A percentile compares a stretch with the other conserved stretches of the same genome.
phyloP scores from a whole-genome alignment of 37 sponge, comb jelly and placozoan species.

The Geodia barretti region DNA sequence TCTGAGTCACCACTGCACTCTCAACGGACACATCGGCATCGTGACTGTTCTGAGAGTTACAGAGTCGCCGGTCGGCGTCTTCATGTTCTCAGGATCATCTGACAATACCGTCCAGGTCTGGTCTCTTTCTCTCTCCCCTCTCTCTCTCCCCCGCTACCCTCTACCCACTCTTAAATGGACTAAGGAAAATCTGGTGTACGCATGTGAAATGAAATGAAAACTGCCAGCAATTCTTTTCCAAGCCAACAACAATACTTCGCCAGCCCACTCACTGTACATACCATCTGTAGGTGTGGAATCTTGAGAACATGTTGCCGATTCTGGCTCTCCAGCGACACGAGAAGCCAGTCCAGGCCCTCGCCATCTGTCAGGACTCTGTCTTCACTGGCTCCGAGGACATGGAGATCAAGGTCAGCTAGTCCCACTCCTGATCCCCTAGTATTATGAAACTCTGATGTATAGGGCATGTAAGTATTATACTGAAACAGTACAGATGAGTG shows the following conservation, averaged over 20 bases:
- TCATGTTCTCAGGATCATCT: slow-evolving; percentile 86
- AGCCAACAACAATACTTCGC: no score
- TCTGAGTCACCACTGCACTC: slow-evolving; percentile 70
- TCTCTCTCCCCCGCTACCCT: no score
- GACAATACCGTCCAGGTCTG: slow-evolving; percentile 85
- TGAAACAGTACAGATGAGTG: no score
- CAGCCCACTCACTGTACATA: background rate
- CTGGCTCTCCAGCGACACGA: slow-evolving; percentile 89
- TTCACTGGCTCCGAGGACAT: slow-evolving; percentile 91
- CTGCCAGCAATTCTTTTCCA: no score
- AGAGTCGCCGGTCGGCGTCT: slow-evolving; percentile 64
- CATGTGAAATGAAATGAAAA: no score
- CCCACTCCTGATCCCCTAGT: background rate
- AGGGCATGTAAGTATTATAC: no score
- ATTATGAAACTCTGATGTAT: no score
- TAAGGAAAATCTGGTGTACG: no score
- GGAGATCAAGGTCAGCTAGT: slow-evolving; percentile 83
- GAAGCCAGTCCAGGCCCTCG: slow-evolving; percentile 68
- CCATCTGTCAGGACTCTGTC: slow-evolving; percentile 79
- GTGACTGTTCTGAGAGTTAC: slow-evolving; percentile 81
- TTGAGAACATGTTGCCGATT: slow-evolving; percentile 92
- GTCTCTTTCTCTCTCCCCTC: background rate
- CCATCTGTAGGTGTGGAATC: slow-evolving; percentile 80
- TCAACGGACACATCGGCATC: slow-evolving; percentile 89
- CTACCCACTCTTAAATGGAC: no score